A percentile compares a stretch with the other conserved stretches of the same genome.
Conservation (phyloP, 1,140 invertebrate species). For the Coptotermes formosanus region DNA sequence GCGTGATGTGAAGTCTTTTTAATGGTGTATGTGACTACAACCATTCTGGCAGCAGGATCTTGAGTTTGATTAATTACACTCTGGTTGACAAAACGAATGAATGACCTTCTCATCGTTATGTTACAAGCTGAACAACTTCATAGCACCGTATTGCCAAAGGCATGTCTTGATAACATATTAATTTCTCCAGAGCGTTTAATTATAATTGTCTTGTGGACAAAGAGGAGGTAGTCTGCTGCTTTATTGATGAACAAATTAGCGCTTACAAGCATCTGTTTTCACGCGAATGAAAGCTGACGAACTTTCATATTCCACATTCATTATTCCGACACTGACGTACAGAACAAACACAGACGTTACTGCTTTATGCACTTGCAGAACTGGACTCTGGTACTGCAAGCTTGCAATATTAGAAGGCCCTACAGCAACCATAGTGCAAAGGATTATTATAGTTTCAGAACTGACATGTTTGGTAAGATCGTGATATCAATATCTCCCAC, state of each 20-base stretch:
- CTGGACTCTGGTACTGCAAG: too few relatives aligned
- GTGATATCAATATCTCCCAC: too few relatives aligned
- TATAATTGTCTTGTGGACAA: not conserved
- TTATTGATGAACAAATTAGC: constrained; percentile 14
- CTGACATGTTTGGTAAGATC: too few relatives aligned
- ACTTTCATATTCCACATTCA: too few relatives aligned
- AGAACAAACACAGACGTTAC: too few relatives aligned
- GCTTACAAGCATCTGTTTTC: not conserved
- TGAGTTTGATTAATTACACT: constrained; percentile 3
- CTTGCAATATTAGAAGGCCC: too few relatives aligned
- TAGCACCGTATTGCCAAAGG: not conserved
- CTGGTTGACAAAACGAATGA: not conserved
- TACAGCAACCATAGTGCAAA: too few relatives aligned
- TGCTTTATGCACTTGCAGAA: too few relatives aligned
- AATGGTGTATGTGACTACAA: not conserved
- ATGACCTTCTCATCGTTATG: not conserved
- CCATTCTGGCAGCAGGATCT: not conserved
- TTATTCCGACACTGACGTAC: too few relatives aligned
- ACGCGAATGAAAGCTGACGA: too few relatives aligned
- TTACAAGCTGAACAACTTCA: not conserved
- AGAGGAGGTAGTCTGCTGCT: not conserved
- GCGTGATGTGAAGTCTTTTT: constrained; percentile 10
- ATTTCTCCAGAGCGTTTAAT: constrained; percentile 8
- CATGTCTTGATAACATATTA: constrained; percentile 5
- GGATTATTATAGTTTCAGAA: too few relatives aligned